These are phyloP conservation scores for Colius striatus DNA, from an alignment of 2,113 vertebrate species.

Conservation along the genomic window DNA sequence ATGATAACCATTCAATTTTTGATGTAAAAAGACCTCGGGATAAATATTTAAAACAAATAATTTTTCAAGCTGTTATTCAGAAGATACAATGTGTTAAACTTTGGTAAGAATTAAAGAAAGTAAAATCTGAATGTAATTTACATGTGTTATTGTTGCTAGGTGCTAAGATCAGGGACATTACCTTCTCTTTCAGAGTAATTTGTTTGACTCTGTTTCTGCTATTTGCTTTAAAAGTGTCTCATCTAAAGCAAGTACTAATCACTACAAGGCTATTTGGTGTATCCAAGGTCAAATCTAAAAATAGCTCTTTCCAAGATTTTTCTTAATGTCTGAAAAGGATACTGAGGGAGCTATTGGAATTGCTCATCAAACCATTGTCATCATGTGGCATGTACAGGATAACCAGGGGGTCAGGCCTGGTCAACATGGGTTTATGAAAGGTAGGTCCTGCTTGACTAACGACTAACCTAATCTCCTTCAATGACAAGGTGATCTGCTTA, in stretches of 20 bases:
- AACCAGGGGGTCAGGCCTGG: too few relatives aligned
- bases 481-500: too few relatives aligned
- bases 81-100: neutral
- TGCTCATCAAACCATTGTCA: too few relatives aligned
- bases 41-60: neutral
- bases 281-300: neutral
- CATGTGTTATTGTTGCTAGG: neutral
- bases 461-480: too few relatives aligned
- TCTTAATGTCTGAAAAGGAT: neutral
- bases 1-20: neutral
- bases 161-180: neutral
- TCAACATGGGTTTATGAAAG: too few relatives aligned
- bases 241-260: neutral
- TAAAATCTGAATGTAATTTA: neutral
- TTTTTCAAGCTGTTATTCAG: neutral
- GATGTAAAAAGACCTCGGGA: neutral
- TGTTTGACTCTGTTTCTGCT: conserved; percentile 41
- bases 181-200: conserved; percentile 45
- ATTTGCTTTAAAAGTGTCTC: conserved; percentile 30
- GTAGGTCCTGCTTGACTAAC: too few relatives aligned
- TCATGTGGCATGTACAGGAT: too few relatives aligned
- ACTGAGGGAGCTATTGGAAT: too few relatives aligned
- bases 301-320: neutral
- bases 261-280: neutral
- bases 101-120: neutral